phyloP scores from a whole-genome alignment of 2,797 vertebrate species.

The Tauraco hartlaubi region DNA sequence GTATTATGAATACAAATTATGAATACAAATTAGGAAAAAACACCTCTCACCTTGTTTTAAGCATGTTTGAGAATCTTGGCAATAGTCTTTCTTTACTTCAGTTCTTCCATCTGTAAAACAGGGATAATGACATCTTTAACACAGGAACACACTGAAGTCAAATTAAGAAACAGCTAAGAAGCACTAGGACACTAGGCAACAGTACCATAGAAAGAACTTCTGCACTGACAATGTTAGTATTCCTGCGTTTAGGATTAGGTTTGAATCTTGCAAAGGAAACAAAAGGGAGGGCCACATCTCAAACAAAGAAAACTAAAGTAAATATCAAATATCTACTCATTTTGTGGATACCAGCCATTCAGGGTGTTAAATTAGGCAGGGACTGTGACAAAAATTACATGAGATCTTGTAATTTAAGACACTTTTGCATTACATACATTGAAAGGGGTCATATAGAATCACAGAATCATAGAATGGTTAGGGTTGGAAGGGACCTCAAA shows the following conservation, averaged over 20 bases:
- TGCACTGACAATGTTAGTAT: background rate
- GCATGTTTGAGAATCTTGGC: background rate
- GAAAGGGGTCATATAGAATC: background rate
- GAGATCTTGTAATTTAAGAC: background rate
- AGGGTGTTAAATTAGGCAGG: background rate
- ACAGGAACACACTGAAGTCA: background rate
- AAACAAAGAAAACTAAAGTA: background rate
- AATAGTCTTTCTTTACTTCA: background rate
- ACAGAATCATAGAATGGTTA: too few species aligned
- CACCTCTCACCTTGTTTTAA: background rate
- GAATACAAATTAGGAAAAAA: background rate
- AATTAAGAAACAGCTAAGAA: background rate
- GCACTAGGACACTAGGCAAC: background rate
- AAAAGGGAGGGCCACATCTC: rapidly evolving
- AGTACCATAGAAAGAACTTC: background rate
- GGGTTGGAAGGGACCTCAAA: too few species aligned
- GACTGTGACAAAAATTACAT: background rate
- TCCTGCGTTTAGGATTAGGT: background rate
- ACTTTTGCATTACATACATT: background rate
- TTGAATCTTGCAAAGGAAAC: background rate
- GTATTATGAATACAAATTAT: background rate
- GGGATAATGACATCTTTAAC: background rate
- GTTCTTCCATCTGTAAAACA: background rate
- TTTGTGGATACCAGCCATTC: background rate
- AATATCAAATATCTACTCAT: background rate